Evolutionary conservation across 2,888 invertebrate species (phyloP).

Genomic region (Mylabris sibirica): DNA sequence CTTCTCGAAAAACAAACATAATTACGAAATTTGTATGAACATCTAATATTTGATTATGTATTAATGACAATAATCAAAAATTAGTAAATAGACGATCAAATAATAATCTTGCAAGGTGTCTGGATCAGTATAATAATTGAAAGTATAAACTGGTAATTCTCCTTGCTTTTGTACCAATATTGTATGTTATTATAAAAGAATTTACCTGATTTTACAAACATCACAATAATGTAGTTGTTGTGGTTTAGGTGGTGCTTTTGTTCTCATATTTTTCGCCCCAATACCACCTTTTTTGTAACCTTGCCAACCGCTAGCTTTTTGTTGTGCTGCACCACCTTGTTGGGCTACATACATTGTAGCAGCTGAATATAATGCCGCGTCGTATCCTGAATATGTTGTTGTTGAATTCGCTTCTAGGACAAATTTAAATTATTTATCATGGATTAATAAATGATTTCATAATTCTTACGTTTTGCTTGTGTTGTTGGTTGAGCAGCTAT

Average conservation of each 20-base stretch:
- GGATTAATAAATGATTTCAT: background rate
- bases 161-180: conserved; percentile 35
- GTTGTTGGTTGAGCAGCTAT: conserved; percentile 66
- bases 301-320: conserved; percentile 67
- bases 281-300: conserved; percentile 69
- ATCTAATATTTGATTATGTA: background rate
- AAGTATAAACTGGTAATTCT: conserved; percentile 33
- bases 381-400: conserved; percentile 85
- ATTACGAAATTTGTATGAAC: background rate
- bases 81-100: background rate
- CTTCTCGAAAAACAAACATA: background rate
- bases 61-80: background rate
- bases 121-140: conserved; percentile 28
- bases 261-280: conserved; percentile 70
- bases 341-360: conserved; percentile 95
- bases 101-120: conserved; percentile 36
- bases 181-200: background rate
- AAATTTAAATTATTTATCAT: conserved; percentile 49
- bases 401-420: conserved; percentile 67
- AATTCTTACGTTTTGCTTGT: conserved; percentile 68
- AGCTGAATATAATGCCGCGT: conserved; percentile 94
- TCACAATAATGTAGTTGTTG: conserved; percentile 98
- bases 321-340: conserved; percentile 67
- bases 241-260: conserved; percentile 86
- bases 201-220: conserved; percentile 94